A percentile compares a stretch with the other conserved stretches of the same genome.
Conservation (phyloP, 2,888 invertebrate genomes). For the Idaea aversata region DNA sequence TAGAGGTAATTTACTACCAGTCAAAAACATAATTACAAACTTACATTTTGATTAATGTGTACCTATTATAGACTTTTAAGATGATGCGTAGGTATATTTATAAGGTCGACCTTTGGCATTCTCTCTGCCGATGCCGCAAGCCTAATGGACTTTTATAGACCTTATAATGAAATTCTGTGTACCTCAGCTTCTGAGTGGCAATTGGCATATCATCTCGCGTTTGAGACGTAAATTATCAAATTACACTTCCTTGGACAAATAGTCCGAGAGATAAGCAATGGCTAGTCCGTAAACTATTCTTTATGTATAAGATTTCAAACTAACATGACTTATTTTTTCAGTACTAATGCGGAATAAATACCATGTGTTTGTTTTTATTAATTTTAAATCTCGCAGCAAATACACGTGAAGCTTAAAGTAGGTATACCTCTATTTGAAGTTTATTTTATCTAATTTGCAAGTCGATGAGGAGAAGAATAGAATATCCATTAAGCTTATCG, state of each 20-base stretch:
- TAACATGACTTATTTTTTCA: no score
- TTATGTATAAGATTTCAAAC: no score
- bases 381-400: no score
- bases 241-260: neutral
- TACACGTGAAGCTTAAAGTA: no score
- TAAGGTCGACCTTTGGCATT: conserved; percentile 52
- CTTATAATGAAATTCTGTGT: conserved; percentile 58
- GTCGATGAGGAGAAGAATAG: no score
- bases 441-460: no score
- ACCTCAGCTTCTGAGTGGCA: conserved; percentile 45
- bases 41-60: conserved; percentile 8
- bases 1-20: neutral
- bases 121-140: conserved; percentile 34
- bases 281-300: no score
- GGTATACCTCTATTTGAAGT: no score
- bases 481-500: no score
- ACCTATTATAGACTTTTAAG: conserved; percentile 5
- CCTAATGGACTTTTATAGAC: conserved; percentile 62
- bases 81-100: conserved; percentile 24
- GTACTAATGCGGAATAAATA: no score
- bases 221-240: conserved; percentile 12
- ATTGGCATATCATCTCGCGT: conserved; percentile 44
- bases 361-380: no score
- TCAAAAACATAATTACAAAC: neutral
- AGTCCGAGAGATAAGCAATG: no score